A percentile compares a stretch with the other conserved stretches of the same genome.
These are phyloP conservation scores for Neotragus moschatus DNA, from an alignment of 2,113 vertebrate genomes.

Conservation along the genomic window DNA sequence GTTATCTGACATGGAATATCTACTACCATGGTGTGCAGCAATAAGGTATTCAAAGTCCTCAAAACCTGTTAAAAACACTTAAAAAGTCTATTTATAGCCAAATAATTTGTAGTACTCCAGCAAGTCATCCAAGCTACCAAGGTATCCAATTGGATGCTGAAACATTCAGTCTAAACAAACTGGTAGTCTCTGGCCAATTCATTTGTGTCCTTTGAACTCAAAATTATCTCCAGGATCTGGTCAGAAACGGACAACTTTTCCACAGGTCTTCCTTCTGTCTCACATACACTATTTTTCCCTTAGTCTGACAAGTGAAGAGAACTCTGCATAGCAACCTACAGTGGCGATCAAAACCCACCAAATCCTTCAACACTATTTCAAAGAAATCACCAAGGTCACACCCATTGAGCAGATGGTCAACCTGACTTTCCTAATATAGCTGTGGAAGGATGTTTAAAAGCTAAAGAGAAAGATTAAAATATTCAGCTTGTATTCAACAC, in stretches of 20 bases:
- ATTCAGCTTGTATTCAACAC: background rate
- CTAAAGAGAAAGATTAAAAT: background rate
- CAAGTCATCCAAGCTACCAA: background rate
- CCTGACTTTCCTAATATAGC: background rate
- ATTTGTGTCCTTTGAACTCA: background rate
- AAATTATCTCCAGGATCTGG: slow-evolving; percentile 11
- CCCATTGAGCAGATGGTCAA: background rate
- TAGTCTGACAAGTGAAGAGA: background rate
- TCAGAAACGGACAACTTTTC: background rate
- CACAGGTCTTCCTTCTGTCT: slow-evolving; percentile 34
- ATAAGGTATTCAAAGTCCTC: background rate
- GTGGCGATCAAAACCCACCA: background rate
- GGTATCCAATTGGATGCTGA: background rate
- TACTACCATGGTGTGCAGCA: background rate
- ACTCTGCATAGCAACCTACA: background rate
- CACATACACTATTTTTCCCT: background rate
- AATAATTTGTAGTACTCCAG: background rate
- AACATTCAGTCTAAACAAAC: background rate
- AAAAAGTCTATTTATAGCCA: background rate
- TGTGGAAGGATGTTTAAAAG: background rate
- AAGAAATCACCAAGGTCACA: slow-evolving; percentile 44
- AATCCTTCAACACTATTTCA: slow-evolving; percentile 23
- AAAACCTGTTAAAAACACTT: background rate
- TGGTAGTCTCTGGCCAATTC: background rate
- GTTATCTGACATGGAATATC: background rate